Conservation (phyloP, 2,888 invertebrate genomes). For the Phrixothrix hirtus region DNA sequence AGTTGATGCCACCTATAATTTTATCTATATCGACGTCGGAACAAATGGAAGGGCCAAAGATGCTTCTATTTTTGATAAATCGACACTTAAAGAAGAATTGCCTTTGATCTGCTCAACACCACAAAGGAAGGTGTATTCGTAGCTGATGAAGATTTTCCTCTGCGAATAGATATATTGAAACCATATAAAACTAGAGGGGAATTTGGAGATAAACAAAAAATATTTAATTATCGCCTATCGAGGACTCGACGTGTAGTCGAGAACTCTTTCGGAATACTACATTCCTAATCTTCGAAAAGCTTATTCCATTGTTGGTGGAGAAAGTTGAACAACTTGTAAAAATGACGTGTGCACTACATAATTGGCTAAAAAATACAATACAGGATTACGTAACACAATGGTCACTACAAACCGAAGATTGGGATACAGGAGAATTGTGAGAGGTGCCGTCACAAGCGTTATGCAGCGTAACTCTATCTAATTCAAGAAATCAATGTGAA, state of each 20-base stretch:
- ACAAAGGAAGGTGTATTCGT: background rate
- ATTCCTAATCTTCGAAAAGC: slow-evolving; percentile 3
- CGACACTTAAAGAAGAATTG: background rate
- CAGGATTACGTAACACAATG: background rate
- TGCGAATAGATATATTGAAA: background rate
- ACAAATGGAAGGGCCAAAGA: no score
- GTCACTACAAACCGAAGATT: slow-evolving; percentile 2
- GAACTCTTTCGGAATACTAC: slow-evolving; percentile 3
- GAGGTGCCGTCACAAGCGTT: background rate
- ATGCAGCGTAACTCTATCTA: background rate
- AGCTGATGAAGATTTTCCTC: background rate
- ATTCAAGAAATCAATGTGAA: slow-evolving; percentile 3
- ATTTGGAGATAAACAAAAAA: slow-evolving; percentile 4
- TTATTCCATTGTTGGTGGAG: background rate
- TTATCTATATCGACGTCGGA: no score
- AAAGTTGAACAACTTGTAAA: slow-evolving; percentile 4
- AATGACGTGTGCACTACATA: slow-evolving; percentile 1
- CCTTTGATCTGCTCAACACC: background rate
- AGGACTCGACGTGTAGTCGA: background rate
- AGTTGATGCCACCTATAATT: slow-evolving; percentile 3
- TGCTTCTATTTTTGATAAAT: no score
- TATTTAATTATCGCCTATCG: no score
- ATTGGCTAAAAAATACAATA: slow-evolving; percentile 1
- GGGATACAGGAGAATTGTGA: slow-evolving; percentile 1
- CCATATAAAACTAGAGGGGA: background rate